Conservation (phyloP, 1,140 invertebrate genomes). For the Bombus impatiens region DNA sequence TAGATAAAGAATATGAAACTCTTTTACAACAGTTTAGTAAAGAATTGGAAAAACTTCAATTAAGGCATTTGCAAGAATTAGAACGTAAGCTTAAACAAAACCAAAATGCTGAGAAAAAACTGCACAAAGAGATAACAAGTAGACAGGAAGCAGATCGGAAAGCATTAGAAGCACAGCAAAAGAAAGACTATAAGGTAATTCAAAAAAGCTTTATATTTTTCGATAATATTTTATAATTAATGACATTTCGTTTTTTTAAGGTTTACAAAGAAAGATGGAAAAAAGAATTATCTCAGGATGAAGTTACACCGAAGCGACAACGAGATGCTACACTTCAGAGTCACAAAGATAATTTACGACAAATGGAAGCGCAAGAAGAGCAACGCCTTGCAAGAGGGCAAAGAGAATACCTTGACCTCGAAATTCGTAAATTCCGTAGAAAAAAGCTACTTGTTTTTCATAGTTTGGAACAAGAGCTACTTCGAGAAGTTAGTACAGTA, state of each 20-base stretch:
- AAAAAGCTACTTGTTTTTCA: slow-evolving; percentile 94
- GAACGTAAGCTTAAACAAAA: slow-evolving; percentile 95
- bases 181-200: slow-evolving; percentile 96
- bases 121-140: slow-evolving; percentile 94
- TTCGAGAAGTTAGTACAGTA: slow-evolving; percentile 89
- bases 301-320: slow-evolving; percentile 95
- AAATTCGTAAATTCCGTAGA: slow-evolving; percentile 95
- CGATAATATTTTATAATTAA: slow-evolving; percentile 34
- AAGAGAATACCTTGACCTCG: slow-evolving; percentile 95
- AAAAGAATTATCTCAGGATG: slow-evolving; percentile 94
- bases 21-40: slow-evolving; percentile 94
- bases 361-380: slow-evolving; percentile 95
- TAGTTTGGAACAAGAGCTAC: slow-evolving; percentile 94
- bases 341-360: slow-evolving; percentile 96
- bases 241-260: slow-evolving; percentile 60
- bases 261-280: slow-evolving; percentile 98
- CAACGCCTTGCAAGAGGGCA: slow-evolving; percentile 92
- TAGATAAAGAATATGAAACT: slow-evolving; percentile 98
- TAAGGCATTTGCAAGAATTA: slow-evolving; percentile 94
- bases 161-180: slow-evolving; percentile 94
- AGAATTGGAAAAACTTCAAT: slow-evolving; percentile 95
- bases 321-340: slow-evolving; percentile 94
- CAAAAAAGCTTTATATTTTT: neutral
- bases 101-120: slow-evolving; percentile 93
- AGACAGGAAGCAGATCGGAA: slow-evolving; percentile 95